These are phyloP conservation scores for Pao palembangensis DNA, from an alignment of 2,113 vertebrate genomes.

Conservation along the genomic window DNA sequence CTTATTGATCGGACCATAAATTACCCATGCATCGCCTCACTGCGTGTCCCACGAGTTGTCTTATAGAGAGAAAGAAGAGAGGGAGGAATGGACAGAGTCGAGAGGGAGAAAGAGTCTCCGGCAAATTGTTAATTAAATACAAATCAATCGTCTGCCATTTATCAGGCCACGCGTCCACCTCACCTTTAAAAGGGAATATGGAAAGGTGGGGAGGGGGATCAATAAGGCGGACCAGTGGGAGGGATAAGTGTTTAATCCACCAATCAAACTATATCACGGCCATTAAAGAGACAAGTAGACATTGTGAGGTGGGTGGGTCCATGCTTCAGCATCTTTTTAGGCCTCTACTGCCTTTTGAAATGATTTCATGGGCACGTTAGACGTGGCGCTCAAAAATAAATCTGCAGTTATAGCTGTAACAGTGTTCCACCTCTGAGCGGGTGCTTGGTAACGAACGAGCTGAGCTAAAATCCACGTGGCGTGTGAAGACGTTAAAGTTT, in stretches of 20 bases:
- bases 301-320: constrained; percentile 52
- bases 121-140: constrained; percentile 99
- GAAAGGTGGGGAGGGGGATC: constrained; percentile 43
- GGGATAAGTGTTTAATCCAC: constrained; percentile 71
- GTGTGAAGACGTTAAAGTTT: not conserved
- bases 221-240: constrained; percentile 68
- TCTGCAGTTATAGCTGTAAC: no score
- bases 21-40: constrained; percentile 69
- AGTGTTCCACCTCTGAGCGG: not conserved
- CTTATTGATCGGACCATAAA: constrained; percentile 75
- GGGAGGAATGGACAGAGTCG: constrained; percentile 49
- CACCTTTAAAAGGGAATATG: constrained; percentile 55
- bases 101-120: constrained; percentile 75
- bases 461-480: constrained; percentile 3
- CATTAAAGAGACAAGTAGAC: constrained; percentile 62
- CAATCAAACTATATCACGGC: constrained; percentile 73
- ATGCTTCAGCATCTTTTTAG: constrained; percentile 29
- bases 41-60: constrained; percentile 54
- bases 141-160: constrained; percentile 91
- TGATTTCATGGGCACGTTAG: not conserved
- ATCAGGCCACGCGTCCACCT: constrained; percentile 79
- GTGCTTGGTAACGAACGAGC: not conserved
- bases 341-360: not conserved
- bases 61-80: constrained; percentile 60
- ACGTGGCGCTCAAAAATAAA: not conserved